Percentiles rank a stretch among this genome's conserved stretches.
These are phyloP conservation scores for Apis laboriosa DNA, from an alignment of 1,140 invertebrate genomes.

Conservation along the genomic window DNA sequence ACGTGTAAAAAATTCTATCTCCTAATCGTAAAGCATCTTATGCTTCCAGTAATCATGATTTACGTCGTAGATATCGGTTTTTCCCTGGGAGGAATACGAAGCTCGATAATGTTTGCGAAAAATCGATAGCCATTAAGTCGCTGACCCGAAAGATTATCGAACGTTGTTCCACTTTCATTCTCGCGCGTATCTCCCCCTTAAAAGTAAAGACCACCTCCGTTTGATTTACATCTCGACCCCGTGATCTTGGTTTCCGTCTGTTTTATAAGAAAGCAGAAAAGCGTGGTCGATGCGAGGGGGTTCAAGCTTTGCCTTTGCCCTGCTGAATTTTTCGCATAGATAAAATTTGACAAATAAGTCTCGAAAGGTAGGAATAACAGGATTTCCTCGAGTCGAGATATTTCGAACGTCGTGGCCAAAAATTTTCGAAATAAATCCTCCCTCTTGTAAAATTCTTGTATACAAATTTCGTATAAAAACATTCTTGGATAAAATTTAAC, in stretches of 20 bases:
- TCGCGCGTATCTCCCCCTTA: constrained; percentile 14
- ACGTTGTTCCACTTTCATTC: constrained; percentile 20
- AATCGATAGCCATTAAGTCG: constrained; percentile 33
- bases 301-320: neutral
- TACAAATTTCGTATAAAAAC: too few species aligned
- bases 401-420: neutral
- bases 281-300: neutral
- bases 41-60: neutral
- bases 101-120: constrained; percentile 21
- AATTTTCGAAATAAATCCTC: too few species aligned
- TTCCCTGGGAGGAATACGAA: neutral
- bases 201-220: neutral
- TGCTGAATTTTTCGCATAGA: neutral
- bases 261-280: constrained; percentile 8
- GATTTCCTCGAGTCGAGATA: neutral
- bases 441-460: too few species aligned
- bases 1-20: neutral
- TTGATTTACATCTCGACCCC: constrained; percentile 17
- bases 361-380: constrained; percentile 1
- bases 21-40: neutral
- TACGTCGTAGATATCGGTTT: neutral
- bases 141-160: constrained; percentile 29
- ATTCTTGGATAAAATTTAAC: too few species aligned
- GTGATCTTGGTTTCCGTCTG: neutral
- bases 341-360: neutral